Evolutionary conservation across 2,113 vertebrate species (phyloP), one percentile per base, ranked within the genome.

Genomic region (Thamnaconus septentrionalis): DNA sequence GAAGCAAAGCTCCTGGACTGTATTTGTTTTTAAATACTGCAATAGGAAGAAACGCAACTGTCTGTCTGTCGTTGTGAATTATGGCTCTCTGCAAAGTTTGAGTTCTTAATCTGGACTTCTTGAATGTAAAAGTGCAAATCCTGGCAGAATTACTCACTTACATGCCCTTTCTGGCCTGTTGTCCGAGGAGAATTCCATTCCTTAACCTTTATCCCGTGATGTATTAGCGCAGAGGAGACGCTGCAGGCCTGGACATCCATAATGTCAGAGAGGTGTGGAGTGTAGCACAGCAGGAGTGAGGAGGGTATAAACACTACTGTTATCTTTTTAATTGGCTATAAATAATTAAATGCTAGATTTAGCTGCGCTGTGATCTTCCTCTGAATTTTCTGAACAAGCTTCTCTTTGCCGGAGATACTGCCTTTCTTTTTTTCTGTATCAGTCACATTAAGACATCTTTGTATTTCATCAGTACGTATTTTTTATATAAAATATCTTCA

Each of bases 161-260:
- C 82, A 81, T 79, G 84, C 80, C 87, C 86, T 88, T 64, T 68
- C 61, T 67, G 64, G 71, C 60, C 70, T 41, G 71, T 70, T 76
- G 80, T 84, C 75, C 76, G 69, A 76, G 73, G 55, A 62, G 60
- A 75, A 60, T 67, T 81, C 59, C 81, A 69, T 89, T 85, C 64
- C 73, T 78, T 89, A 90, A 92, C 88, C 83, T 89, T 91, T 91
- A 85, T 69, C 71, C 52, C 60, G 75, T 84, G 83, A 91, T 86
- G 68, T 75, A 83, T 78, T 75, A 83, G 81, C 60, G 65, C 31
- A 63, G 81, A 68, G 74, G 61, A 81, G 73, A 73, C 71, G 76
- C 80, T 86, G 62, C 66, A 61, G 76, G 77, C 75, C 69, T 54
- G 76, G 42, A 50, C 87, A 87, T 88, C 78, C 68, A 58, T 86